Percentiles rank a stretch among this genome's conserved stretches.
Conservation (phyloP, 2,113 vertebrate genomes). For the Lepus americanus region DNA sequence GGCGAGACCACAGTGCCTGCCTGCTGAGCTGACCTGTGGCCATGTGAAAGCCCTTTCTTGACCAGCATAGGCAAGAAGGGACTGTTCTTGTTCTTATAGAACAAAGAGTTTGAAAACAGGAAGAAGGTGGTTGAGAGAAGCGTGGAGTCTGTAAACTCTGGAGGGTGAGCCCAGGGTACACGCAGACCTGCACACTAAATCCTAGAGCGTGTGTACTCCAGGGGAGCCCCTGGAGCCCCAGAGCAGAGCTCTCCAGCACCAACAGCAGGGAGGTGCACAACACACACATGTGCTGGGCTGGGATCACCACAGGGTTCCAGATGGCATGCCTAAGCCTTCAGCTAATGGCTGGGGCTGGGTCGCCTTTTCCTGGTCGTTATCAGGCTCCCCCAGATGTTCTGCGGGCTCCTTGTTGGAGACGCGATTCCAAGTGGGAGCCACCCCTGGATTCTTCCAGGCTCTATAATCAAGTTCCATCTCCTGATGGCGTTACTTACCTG, state of each 20-base stretch:
- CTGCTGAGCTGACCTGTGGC: not conserved
- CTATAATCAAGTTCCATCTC: not conserved
- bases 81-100: not conserved
- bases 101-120: not conserved
- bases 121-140: not conserved
- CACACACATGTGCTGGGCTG: not conserved
- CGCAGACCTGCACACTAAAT: not conserved
- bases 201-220: not conserved
- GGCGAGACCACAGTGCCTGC: not conserved
- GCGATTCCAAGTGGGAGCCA: not conserved
- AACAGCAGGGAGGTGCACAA: not conserved
- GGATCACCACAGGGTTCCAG: not conserved
- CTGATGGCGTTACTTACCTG: conserved; percentile 86
- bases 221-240: not conserved
- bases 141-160: not conserved
- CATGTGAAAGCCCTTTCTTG: not conserved
- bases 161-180: not conserved
- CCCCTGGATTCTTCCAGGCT: not conserved
- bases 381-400: not conserved
- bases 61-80: not conserved
- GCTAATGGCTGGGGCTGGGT: not conserved
- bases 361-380: not conserved
- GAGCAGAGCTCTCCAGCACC: not conserved
- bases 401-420: not conserved
- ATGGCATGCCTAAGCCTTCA: not conserved